Evolutionary conservation across 2,888 invertebrate species (phyloP), one percentile per base, ranked within the genome.

Genomic region (Drosophila histrio): DNA sequence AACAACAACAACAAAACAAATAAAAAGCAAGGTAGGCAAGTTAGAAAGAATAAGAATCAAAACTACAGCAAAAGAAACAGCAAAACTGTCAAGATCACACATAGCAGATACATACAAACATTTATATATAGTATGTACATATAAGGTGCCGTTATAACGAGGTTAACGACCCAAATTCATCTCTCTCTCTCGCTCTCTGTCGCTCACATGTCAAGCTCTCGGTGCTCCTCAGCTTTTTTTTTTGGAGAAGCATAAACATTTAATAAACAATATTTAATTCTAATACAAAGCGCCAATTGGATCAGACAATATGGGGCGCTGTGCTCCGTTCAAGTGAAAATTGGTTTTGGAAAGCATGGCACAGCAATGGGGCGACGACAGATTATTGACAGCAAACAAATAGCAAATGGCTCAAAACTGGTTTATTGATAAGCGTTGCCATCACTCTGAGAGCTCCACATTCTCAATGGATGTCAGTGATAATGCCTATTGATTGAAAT

Each of bases 81-180:
- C 79, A 75, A 82, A 77, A 85, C 83, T 85, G 79, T 81, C 79
- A 81, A 81, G 85, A 77, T 61, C 36, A 73, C 61, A 67, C 50
- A 69, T 50, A 64, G 36, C 58, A 67, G 57, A 78, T 32, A 11
- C 19, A 30, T 15, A 49, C 34, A 54, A 26, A 57, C 34, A 53
- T n/a, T 47, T 24, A 30, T 21, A 9, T 1, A 41, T n/a, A 15
- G 32, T 38, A 71, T n/a, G n/a, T 17, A 57, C 39, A 61, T 67
- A 83, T 75, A 60, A 79, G 80, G 79, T 88, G 80, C 89, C 89
- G 89, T 89, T 89, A 89, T 83, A 85, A 80, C 79, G 86, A 89
- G 89, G 90, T 88, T 81, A 79, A 88, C 84, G 89, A 88, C 89
- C 90, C 59, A 89, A 78, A 83, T 76, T 71, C 61, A 61, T 72